Base-by-base conservation (phyloP, 2,888 invertebrate species). In the Lithosia quadra region DNA sequence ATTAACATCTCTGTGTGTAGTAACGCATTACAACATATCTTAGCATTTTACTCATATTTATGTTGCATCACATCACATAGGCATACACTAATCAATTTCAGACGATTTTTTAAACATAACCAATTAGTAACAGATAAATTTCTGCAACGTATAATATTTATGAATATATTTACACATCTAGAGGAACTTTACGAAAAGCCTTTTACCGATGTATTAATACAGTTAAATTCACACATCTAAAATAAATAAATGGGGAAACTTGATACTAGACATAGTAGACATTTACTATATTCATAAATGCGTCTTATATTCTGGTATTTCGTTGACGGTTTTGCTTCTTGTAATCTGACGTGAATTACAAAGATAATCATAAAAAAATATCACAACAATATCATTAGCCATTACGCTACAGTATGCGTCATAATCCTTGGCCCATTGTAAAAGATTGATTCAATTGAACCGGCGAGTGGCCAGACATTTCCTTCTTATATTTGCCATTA, bases 371-470 rank as follows among this genome's bases (percentile, higher is more conserved):
- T 62, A 62, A 69, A 71, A 69, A 71, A 68, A 53, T 62, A 63
- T 62, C 60, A 72, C 61, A 73, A 71, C 62, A 72, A 70, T 68
- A 69, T 59, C 49, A 67, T 70, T 72, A 24, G 39, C 64, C 67
- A 67, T 69, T 63, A 67, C 65, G 64, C 28, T 69, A 68, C n/a
- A 65, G 66, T 55, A 69, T 80, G 78, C 71, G 74, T 80, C 77
- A 77, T 68, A 66, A 83, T 77, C 81, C 78, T 83, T 83, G 81
- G 69, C 43, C 43, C 43, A 75, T 70, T 82, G 70, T 69, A 61
- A 72, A 75, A 76, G 55, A 73, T 77, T 77, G 72, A 79, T 71
- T 73, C 67, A 71, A 67, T 74, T 74, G 62, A 65, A 65, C 43
- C 65, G 63, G 71, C 67, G 72, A 75, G 65, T 72, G 68, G 67